phyloP scores from a whole-genome alignment of 1,140 invertebrate species.

The Macrosteles quadrilineatus region DNA sequence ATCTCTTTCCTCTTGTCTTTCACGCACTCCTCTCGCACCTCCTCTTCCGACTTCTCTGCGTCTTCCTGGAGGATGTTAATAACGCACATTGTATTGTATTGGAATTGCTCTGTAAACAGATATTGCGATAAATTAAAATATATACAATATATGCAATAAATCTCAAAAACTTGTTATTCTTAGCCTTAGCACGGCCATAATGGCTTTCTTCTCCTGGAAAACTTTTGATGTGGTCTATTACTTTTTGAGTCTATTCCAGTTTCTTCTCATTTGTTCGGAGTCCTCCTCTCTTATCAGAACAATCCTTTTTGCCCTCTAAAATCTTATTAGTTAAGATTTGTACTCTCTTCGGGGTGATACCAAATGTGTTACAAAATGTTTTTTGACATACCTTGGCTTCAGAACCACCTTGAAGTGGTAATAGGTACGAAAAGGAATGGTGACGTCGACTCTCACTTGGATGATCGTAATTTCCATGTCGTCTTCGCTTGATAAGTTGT shows the following conservation, averaged over 20 bases:
- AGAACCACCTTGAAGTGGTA: slow-evolving; percentile 17
- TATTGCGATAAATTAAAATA: too few species aligned
- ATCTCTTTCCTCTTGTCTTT: too few species aligned
- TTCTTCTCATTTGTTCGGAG: slow-evolving; percentile 4
- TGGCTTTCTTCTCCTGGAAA: slow-evolving; percentile 26
- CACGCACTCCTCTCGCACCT: too few species aligned
- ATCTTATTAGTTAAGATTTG: slow-evolving; percentile 26
- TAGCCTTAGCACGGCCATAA: slow-evolving; percentile 6
- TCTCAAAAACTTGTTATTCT: too few species aligned
- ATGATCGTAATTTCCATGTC: slow-evolving; percentile 31
- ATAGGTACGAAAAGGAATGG: not conserved
- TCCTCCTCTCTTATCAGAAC: slow-evolving; percentile 31
- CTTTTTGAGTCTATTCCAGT: slow-evolving; percentile 19
- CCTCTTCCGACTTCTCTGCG: too few species aligned
- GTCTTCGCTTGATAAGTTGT: slow-evolving; percentile 30
- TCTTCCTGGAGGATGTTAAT: too few species aligned
- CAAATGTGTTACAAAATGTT: slow-evolving; percentile 32
- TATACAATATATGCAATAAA: too few species aligned
- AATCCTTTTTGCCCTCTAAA: slow-evolving; percentile 5
- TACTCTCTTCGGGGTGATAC: slow-evolving; percentile 19
- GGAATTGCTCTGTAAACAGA: too few species aligned
- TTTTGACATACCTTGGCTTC: slow-evolving; percentile 28
- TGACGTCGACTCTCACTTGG: slow-evolving; percentile 28
- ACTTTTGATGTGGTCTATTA: slow-evolving; percentile 27
- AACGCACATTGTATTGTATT: too few species aligned